Percentiles rank a stretch among this genome's conserved stretches.
Conservation (phyloP, 2,797 vertebrate species). For the Halcyon badia region DNA sequence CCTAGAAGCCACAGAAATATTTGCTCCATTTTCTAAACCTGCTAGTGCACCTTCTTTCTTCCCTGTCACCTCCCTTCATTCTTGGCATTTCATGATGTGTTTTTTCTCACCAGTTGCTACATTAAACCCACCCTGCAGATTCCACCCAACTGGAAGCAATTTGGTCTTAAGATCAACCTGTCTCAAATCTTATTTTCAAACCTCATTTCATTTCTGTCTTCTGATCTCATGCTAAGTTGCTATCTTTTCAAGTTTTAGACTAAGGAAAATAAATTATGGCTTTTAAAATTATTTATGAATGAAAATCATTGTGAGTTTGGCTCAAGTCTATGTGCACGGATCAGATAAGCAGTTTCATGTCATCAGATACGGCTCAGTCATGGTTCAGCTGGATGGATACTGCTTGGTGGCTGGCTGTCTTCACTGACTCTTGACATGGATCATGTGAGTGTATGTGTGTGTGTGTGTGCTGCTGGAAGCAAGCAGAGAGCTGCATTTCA, state of each 20-base stretch:
- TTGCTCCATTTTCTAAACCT: background rate
- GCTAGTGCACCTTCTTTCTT: background rate
- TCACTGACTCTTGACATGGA: rapidly evolving
- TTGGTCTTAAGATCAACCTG: background rate
- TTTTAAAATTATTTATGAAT: background rate
- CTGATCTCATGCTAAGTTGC: background rate
- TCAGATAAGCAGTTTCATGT: background rate
- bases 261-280: background rate
- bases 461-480: background rate
- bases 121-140: background rate
- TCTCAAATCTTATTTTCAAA: background rate
- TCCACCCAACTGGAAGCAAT: background rate
- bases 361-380: background rate
- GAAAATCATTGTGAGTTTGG: background rate
- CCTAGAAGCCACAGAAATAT: background rate
- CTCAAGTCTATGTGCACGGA: background rate
- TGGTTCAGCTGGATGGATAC: background rate
- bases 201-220: background rate
- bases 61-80: background rate
- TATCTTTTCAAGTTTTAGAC: background rate
- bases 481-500: background rate
- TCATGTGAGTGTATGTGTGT: background rate
- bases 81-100: background rate
- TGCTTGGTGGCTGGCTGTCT: background rate
- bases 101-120: background rate